A percentile compares a stretch with the other conserved stretches of the same genome.
These are phyloP conservation scores for Arctopsyche grandis DNA, from an alignment of 1,140 invertebrate species.

Conservation along the genomic window DNA sequence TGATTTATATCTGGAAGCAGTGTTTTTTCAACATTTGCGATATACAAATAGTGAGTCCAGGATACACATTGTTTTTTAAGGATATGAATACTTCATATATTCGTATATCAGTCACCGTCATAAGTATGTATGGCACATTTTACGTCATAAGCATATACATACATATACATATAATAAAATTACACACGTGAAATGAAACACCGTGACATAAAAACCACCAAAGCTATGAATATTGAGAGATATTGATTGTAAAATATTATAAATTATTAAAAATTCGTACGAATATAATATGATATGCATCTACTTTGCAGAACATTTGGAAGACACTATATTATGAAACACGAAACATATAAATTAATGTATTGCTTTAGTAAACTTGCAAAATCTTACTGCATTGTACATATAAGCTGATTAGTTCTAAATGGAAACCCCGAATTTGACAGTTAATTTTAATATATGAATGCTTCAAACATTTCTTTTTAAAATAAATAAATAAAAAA, in stretches of 20 bases:
- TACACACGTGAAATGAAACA: neutral
- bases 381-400: neutral
- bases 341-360: neutral
- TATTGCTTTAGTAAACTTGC: slow-evolving; percentile 3
- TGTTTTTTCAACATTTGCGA: neutral
- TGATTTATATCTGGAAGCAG: too few species aligned
- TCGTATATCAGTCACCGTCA: slow-evolving; percentile 11
- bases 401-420: neutral
- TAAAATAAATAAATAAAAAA: too few species aligned
- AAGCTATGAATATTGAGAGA: neutral
- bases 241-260: neutral
- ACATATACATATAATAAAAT: neutral
- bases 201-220: neutral
- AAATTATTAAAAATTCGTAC: too few species aligned
- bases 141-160: neutral
- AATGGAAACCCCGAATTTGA: too few species aligned
- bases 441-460: too few species aligned
- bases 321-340: neutral
- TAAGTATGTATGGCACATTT: neutral
- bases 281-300: slow-evolving; percentile 17
- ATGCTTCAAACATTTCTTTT: too few species aligned
- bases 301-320: slow-evolving; percentile 11
- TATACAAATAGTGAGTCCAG: neutral
- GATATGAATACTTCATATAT: slow-evolving; percentile 8
- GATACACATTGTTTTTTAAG: neutral